phyloP scores from a whole-genome alignment of 2,888 invertebrate genomes.

The Sepioteuthis lessoniana region DNA sequence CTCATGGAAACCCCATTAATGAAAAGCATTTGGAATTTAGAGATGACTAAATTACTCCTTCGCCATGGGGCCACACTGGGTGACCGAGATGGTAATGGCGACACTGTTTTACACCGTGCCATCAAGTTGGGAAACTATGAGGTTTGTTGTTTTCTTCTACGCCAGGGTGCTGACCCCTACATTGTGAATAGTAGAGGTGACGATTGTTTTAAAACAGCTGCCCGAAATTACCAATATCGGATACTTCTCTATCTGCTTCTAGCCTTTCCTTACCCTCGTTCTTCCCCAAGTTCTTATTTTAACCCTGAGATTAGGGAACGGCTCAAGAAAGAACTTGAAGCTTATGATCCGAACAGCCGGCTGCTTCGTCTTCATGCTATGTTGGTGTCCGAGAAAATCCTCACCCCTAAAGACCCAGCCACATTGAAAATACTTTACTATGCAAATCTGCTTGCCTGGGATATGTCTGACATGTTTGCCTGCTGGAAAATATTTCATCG shows the following conservation, averaged over 20 bases:
- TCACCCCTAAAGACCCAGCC: not conserved
- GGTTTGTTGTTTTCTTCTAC: not conserved
- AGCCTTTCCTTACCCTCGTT: not conserved
- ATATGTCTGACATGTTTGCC: not conserved
- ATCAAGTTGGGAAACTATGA: not conserved
- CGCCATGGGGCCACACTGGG: not conserved
- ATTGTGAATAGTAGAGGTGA: not conserved
- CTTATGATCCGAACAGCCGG: not conserved
- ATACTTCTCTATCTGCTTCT: not conserved
- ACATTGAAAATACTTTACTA: not conserved
- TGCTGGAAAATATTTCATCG: not conserved
- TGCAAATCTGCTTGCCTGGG: not conserved
- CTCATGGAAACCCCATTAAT: not conserved
- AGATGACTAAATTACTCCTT: not conserved
- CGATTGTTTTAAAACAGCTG: not conserved
- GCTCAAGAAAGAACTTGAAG: not conserved
- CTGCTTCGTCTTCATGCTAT: not conserved
- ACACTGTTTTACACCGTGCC: not conserved
- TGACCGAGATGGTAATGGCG: not conserved
- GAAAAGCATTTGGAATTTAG: not conserved
- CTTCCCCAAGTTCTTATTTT: not conserved
- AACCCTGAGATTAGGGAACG: not conserved
- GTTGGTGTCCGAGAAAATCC: not conserved
- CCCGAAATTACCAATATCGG: not conserved
- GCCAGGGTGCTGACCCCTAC: not conserved